A percentile compares a stretch with the other conserved stretches of the same genome.
Evolutionary conservation across 2,113 vertebrate species (phyloP).

Genomic region (Chunga burmeisteri): DNA sequence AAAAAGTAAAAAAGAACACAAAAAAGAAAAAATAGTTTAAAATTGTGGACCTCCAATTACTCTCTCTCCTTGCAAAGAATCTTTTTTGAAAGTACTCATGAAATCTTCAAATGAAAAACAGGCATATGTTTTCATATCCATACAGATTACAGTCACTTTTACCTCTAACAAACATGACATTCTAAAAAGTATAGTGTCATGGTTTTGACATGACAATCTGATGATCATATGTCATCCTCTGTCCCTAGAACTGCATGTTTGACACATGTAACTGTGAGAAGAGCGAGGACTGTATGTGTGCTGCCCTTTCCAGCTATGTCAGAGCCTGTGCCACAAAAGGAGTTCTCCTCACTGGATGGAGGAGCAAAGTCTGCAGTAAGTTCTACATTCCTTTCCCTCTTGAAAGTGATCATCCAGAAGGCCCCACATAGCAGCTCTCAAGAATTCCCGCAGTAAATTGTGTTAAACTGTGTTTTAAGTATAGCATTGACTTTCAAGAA

Average conservation of each 20-base stretch:
- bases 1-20: neutral
- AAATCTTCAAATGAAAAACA: neutral
- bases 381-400: neutral
- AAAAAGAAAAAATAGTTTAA: neutral
- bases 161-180: neutral
- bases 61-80: neutral
- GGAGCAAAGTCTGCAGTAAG: constrained; percentile 76
- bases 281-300: constrained; percentile 89
- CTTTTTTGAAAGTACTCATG: neutral
- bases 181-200: neutral
- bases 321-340: constrained; percentile 80
- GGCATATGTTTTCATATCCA: neutral
- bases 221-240: neutral
- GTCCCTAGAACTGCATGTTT: constrained; percentile 87
- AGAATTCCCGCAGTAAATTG: neutral
- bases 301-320: constrained; percentile 84
- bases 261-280: constrained; percentile 91
- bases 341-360: constrained; percentile 77
- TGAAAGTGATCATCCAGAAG: neutral
- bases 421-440: neutral
- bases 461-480: neutral
- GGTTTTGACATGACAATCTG: neutral
- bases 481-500: neutral
- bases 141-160: neutral
- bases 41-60: neutral